Conservation (phyloP, 2,888 invertebrate species). For the Patella depressa region DNA sequence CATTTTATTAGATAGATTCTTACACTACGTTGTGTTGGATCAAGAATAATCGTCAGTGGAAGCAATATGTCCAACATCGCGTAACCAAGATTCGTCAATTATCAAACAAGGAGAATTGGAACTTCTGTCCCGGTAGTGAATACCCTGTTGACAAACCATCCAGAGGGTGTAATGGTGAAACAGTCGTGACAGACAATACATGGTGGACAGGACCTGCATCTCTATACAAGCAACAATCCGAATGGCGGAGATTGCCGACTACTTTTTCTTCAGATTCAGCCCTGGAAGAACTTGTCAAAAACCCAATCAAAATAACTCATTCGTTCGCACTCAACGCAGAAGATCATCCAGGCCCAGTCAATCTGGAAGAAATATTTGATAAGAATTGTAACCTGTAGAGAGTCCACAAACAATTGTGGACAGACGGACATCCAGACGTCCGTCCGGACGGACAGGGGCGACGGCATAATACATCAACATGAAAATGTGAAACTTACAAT, state of each 20-base stretch:
- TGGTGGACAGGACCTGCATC: background rate
- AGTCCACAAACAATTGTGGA: no score
- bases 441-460: no score
- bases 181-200: background rate
- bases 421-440: no score
- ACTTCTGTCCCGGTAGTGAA: slow-evolving; percentile 8
- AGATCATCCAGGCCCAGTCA: background rate
- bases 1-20: background rate
- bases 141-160: background rate
- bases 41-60: background rate
- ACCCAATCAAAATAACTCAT: background rate
- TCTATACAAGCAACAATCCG: background rate
- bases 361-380: no score
- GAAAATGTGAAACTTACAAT: no score
- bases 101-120: slow-evolving; percentile 5
- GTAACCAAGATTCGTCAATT: slow-evolving; percentile 5
- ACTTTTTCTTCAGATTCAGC: background rate
- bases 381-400: no score
- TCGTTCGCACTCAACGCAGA: background rate
- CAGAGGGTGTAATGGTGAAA: background rate
- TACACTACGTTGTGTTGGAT: background rate
- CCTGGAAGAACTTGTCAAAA: background rate
- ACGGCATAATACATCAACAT: no score
- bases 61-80: slow-evolving; percentile 8
- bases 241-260: background rate